A percentile compares a stretch with the other conserved stretches of the same genome.
These are phyloP conservation scores for Tetramorium parvispinum DNA, from an alignment of 1,140 invertebrate genomes.

Conservation along the genomic window DNA sequence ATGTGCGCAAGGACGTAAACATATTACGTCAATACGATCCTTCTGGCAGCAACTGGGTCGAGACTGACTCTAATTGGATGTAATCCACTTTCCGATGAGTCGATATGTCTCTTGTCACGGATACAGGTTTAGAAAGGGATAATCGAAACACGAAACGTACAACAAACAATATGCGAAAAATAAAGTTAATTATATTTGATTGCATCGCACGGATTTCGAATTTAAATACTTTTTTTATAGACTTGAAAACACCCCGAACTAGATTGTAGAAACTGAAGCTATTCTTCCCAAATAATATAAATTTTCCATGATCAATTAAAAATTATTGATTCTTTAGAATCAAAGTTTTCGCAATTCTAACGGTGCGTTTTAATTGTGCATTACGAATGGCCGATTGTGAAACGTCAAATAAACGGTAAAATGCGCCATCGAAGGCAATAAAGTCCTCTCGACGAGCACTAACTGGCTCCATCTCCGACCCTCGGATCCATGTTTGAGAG, in stretches of 20 bases:
- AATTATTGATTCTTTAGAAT: neutral
- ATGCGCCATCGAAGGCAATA: constrained; percentile 19
- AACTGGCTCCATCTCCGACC: constrained; percentile 35
- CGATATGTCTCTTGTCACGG: constrained; percentile 30
- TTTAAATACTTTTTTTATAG: neutral
- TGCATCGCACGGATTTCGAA: neutral
- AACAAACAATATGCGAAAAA: neutral
- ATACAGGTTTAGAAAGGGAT: neutral
- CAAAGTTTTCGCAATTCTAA: neutral
- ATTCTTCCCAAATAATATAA: neutral
- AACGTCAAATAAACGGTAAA: constrained; percentile 19
- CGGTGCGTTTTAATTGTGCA: neutral
- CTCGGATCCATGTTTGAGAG: neutral
- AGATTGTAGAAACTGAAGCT: neutral
- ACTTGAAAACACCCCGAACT: too few species aligned
- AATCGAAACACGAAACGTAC: neutral
- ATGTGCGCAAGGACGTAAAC: constrained; percentile 32
- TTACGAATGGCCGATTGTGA: constrained; percentile 12
- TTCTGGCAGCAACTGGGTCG: constrained; percentile 54
- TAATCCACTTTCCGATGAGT: constrained; percentile 31
- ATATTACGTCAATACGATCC: constrained; percentile 55
- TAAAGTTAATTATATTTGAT: neutral
- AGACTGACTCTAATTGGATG: constrained; percentile 56
- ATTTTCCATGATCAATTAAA: neutral
- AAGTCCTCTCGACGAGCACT: constrained; percentile 10